phyloP scores from a whole-genome alignment of 2,888 invertebrate species.

The Griposia aprilina region DNA sequence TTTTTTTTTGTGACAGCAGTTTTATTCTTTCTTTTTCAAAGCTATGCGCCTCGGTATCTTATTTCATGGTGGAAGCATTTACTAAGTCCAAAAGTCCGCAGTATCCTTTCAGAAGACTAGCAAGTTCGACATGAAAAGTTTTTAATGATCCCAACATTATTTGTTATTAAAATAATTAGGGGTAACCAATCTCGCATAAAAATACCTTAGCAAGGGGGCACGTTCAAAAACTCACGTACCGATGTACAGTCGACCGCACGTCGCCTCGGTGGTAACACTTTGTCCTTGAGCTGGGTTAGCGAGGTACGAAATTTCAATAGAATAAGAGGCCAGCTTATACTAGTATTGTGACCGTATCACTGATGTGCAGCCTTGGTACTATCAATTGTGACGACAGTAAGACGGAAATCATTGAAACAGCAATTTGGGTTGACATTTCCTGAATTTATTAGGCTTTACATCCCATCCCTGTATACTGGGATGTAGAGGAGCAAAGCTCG shows the following conservation, averaged over 20 bases:
- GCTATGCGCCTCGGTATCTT: background rate
- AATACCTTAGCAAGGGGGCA: background rate
- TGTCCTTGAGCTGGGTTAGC: too few species aligned
- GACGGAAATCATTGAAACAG: slow-evolving; percentile 2
- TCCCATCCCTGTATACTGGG: background rate
- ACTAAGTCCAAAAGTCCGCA: background rate
- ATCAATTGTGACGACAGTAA: background rate
- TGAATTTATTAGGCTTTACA: slow-evolving; percentile 12
- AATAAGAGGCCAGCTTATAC: too few species aligned
- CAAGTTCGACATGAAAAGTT: too few species aligned
- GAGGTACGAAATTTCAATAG: too few species aligned
- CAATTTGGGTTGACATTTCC: slow-evolving; percentile 12
- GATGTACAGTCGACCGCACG: too few species aligned
- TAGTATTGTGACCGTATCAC: too few species aligned
- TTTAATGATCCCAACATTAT: background rate
- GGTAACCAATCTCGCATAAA: too few species aligned
- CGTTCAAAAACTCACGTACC: background rate
- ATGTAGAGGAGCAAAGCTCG: background rate
- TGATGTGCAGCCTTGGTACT: too few species aligned
- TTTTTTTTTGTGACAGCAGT: background rate
- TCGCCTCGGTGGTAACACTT: too few species aligned
- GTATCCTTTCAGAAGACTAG: background rate
- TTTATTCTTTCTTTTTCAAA: background rate
- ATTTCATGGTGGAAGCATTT: background rate
- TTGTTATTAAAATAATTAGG: background rate